These are phyloP conservation scores for Rhynchophorus ferrugineus DNA, from an alignment of 1,140 invertebrate species.

Conservation along the genomic window DNA sequence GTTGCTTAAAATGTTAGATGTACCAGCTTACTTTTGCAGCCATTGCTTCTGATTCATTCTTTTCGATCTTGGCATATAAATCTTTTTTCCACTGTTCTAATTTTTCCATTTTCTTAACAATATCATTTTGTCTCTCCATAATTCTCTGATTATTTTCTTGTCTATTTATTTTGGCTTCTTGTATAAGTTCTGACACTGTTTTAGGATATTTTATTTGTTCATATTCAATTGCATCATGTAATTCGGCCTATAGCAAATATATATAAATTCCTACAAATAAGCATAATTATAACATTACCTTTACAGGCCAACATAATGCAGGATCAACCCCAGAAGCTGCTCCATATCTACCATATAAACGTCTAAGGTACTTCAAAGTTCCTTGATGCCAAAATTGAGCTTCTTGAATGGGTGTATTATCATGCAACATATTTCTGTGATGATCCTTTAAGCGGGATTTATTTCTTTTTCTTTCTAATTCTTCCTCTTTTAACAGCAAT, in stretches of 20 bases:
- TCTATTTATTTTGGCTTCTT: constrained; percentile 42
- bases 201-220: constrained; percentile 52
- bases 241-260: constrained; percentile 40
- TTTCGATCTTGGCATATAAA: constrained; percentile 52
- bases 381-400: constrained; percentile 44
- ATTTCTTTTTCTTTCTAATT: constrained; percentile 45
- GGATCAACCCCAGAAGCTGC: constrained; percentile 42
- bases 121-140: constrained; percentile 47
- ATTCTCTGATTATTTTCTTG: constrained; percentile 38
- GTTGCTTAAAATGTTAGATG: background rate
- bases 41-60: constrained; percentile 52
- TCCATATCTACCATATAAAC: constrained; percentile 53
- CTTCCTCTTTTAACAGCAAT: constrained; percentile 31
- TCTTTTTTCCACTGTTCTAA: constrained; percentile 58
- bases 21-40: constrained; percentile 48
- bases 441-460: constrained; percentile 49
- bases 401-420: constrained; percentile 45
- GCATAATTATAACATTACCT: constrained; percentile 7
- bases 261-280: background rate
- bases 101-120: constrained; percentile 55
- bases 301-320: constrained; percentile 50
- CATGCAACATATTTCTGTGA: constrained; percentile 49
- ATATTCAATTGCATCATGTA: constrained; percentile 51
- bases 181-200: constrained; percentile 54
- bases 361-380: constrained; percentile 51